Conservation (phyloP, 2,888 invertebrate species). For the Sphaerophoria taeniata region DNA sequence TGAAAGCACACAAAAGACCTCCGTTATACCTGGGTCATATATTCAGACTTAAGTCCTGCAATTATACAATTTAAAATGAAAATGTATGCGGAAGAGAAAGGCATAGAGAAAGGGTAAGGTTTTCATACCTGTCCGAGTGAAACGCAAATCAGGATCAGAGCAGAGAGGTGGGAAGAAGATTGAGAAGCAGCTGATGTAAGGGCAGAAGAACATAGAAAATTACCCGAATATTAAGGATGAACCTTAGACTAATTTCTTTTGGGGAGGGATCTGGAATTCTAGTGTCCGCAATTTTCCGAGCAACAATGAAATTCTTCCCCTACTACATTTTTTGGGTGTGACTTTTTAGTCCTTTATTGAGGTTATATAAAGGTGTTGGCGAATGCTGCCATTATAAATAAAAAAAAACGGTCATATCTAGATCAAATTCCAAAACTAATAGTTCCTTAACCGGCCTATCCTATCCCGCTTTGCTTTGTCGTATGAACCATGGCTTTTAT, state of each 20-base stretch:
- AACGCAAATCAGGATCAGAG: conserved; percentile 18
- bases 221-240: conserved; percentile 65
- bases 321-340: no score
- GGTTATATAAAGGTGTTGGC: no score
- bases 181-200: neutral
- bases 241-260: conserved; percentile 70
- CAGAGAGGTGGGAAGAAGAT: neutral
- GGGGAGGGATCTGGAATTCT: conserved; percentile 53
- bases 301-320: conserved; percentile 31
- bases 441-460: no score
- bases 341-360: no score
- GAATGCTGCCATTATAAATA: no score
- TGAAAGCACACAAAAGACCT: conserved; percentile 11
- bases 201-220: conserved; percentile 43
- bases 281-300: conserved; percentile 61
- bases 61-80: conserved; percentile 49
- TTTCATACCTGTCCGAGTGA: conserved; percentile 29
- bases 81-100: conserved; percentile 33
- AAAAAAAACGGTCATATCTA: no score
- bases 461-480: no score
- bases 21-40: conserved; percentile 1
- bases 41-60: conserved; percentile 37
- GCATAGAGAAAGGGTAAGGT: neutral
- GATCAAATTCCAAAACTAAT: no score
- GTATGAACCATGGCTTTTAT: no score